These are phyloP conservation scores for Chionomys nivalis DNA, from an alignment of 2,113 vertebrate species.

Conservation along the genomic window DNA sequence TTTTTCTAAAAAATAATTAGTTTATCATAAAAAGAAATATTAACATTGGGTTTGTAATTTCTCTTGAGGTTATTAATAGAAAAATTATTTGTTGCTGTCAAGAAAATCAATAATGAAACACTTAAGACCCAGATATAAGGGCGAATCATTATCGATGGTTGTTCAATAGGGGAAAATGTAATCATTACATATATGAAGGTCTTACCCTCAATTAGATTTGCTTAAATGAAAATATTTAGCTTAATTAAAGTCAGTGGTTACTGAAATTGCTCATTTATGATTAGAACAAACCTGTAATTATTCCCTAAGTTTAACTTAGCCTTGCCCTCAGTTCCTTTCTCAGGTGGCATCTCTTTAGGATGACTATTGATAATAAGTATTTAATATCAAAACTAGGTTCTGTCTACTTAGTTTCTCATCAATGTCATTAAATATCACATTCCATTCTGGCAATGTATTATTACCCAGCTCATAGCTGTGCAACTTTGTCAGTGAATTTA, in stretches of 20 bases:
- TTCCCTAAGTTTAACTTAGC: slow-evolving; percentile 41
- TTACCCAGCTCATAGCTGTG: background rate
- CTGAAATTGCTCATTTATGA: slow-evolving; percentile 30
- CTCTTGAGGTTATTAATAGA: slow-evolving; percentile 73
- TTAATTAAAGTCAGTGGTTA: slow-evolving; percentile 38
- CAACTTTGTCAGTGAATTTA: background rate
- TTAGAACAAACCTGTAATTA: background rate
- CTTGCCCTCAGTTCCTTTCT: background rate
- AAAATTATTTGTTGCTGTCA: slow-evolving; percentile 70
- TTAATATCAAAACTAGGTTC: background rate
- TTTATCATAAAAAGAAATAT: slow-evolving; percentile 68
- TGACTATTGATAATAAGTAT: background rate
- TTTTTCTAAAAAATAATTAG: slow-evolving; percentile 53
- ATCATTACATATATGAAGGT: background rate
- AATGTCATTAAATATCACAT: background rate
- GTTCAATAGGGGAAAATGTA: slow-evolving; percentile 43
- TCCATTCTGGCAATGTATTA: background rate
- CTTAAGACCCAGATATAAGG: background rate
- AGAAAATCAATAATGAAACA: slow-evolving; percentile 79
- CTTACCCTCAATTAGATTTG: slow-evolving; percentile 32
- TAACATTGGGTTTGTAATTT: slow-evolving; percentile 39
- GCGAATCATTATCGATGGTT: slow-evolving; percentile 30
- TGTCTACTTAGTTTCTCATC: slow-evolving; percentile 9
- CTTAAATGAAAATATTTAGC: slow-evolving; percentile 39
- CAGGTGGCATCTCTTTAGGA: background rate